Evolutionary conservation across 2,888 invertebrate species (phyloP), one percentile per base, ranked within the genome.

Genomic region (Caenorhabditis uteleia): DNA sequence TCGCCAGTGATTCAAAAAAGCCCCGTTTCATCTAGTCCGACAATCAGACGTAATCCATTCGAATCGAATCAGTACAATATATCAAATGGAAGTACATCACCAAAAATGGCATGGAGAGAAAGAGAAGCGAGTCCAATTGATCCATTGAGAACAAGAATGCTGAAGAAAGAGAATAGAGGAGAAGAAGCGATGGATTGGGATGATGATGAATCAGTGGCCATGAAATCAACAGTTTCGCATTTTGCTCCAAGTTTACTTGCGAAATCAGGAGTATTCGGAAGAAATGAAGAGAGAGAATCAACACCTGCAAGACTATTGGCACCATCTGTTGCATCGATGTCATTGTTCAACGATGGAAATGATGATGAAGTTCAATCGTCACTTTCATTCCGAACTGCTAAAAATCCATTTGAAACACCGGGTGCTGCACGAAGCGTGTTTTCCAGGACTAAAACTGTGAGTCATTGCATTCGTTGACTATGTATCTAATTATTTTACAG

Each of bases 171-270:
- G 16, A 31, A 33, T 29, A 18, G 16, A 2, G 29, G 5, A 25
- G 29, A 25, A 14, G 26, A 62, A 38, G 42, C 51, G 1, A 74
- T 74, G 74, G 74, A 74, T 31, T 74, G 74, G 74, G 71, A 74
- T 39, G 57, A 57, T 20, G 61, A 58, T n/a, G 61, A 54, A 43
- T 54, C 54, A 21, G 26, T 44, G 3, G 34, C 23, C n/a, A 5
- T 40, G 18, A 7, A 16, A 26, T 27, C 45, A 33, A 25, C 39
- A 20, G 16, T 7, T 14, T 14, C 43, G 5, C 16, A n/a, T 16
- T 33, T 33, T 10, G 14, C 14, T 7, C 45, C 45, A n/a, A 45
- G 45, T 33, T 5, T 45, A 8, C 14, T 45, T 7, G 14, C 3
- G 7, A 31, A 45, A 45, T 12, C 33, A 3, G 27, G 27, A 4